Evolutionary conservation across 2,888 invertebrate species (phyloP).

Genomic region (Heliconius aoede): DNA sequence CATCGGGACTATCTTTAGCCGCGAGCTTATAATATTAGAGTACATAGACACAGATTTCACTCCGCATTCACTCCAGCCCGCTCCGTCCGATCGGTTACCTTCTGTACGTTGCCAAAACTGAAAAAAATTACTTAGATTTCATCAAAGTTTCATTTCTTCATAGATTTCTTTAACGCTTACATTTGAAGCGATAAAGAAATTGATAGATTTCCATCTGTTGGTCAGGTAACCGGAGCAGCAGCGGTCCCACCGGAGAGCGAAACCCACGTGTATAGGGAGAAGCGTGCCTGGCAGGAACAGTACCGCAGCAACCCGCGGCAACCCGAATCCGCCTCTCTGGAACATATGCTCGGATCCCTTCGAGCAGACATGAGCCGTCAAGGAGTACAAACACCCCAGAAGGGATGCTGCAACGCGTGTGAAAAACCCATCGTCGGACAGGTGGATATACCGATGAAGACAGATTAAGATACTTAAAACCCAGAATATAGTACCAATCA

Average conservation of each 20-base stretch:
- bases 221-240: constrained; percentile 72
- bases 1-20: constrained; percentile 79
- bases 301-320: constrained; percentile 81
- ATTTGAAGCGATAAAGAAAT: constrained; percentile 27
- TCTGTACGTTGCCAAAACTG: constrained; percentile 67
- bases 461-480: constrained; percentile 2
- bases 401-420: constrained; percentile 99
- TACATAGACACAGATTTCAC: constrained; percentile 81
- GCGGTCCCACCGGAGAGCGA: constrained; percentile 68
- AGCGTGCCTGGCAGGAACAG: constrained; percentile 81
- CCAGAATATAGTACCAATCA: constrained; percentile 38
- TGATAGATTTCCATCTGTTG: constrained; percentile 32
- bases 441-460: constrained; percentile 69
- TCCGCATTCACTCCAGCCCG: constrained; percentile 77
- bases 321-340: constrained; percentile 83
- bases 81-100: constrained; percentile 68
- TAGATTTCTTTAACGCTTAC: constrained; percentile 39
- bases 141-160: constrained; percentile 25
- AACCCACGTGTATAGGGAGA: constrained; percentile 86
- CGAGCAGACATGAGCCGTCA: constrained; percentile 99
- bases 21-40: constrained; percentile 82
- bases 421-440: constrained; percentile 99
- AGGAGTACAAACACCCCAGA: constrained; percentile 99
- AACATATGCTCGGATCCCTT: constrained; percentile 96
- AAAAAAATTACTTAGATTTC: constrained; percentile 52